Conservation (phyloP, 2,888 invertebrate genomes). For the Lochmaea crataegi region DNA sequence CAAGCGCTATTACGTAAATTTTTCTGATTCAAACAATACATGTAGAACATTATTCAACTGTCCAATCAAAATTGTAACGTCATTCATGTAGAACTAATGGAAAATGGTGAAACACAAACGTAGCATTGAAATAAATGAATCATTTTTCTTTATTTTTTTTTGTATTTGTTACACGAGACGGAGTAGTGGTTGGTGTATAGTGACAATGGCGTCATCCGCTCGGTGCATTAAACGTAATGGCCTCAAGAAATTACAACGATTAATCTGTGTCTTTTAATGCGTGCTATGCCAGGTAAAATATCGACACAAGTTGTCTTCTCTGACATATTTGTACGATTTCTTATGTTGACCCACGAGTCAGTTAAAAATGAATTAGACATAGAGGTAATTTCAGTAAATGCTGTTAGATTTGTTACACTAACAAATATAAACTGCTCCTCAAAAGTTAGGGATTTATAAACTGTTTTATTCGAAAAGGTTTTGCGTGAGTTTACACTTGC, state of each 20-base stretch:
- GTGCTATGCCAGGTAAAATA: slow-evolving; percentile 59
- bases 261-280: slow-evolving; percentile 59
- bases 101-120: slow-evolving; percentile 12
- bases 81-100: slow-evolving; percentile 39
- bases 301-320: slow-evolving; percentile 46
- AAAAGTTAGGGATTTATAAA: no score
- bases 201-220: slow-evolving; percentile 56
- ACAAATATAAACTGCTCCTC: no score
- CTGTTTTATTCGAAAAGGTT: no score
- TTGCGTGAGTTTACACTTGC: no score
- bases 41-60: slow-evolving; percentile 6
- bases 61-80: slow-evolving; percentile 36
- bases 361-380: not conserved
- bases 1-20: not conserved
- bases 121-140: slow-evolving; percentile 37
- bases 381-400: not conserved
- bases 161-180: slow-evolving; percentile 12
- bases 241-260: slow-evolving; percentile 61
- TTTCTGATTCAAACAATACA: not conserved
- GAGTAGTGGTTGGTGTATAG: slow-evolving; percentile 44
- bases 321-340: slow-evolving; percentile 10
- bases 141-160: slow-evolving; percentile 36
- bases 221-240: slow-evolving; percentile 58
- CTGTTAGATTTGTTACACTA: not conserved
- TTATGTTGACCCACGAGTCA: slow-evolving; percentile 2